These are phyloP conservation scores for Andrena chrysosceles DNA, from an alignment of 2,888 invertebrate genomes.

Conservation along the genomic window DNA sequence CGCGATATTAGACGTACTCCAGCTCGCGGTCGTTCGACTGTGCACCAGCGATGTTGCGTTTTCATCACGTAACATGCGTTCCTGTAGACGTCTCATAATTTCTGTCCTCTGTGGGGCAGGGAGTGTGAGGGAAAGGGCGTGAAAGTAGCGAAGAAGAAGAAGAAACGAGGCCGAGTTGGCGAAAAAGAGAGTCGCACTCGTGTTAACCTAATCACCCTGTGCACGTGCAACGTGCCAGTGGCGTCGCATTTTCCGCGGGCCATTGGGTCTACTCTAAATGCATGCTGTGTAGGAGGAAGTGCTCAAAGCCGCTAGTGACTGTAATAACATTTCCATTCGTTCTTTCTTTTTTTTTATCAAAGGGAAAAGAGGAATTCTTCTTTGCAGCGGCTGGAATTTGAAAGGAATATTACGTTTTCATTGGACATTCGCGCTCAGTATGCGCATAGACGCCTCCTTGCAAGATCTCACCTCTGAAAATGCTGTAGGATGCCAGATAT, in stretches of 20 bases:
- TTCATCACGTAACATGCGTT: neutral
- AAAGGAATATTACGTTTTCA: constrained; percentile 48
- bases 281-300: constrained; percentile 48
- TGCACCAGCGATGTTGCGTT: neutral
- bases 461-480: constrained; percentile 26
- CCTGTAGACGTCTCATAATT: constrained; percentile 16
- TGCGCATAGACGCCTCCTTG: constrained; percentile 23
- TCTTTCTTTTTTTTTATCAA: neutral
- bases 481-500: neutral
- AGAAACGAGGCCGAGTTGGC: constrained; percentile 27
- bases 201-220: constrained; percentile 68
- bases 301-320: constrained; percentile 54
- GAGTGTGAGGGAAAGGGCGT: neutral
- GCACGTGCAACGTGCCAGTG: constrained; percentile 61
- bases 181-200: constrained; percentile 42
- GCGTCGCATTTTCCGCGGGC: constrained; percentile 64
- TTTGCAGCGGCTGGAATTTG: constrained; percentile 47
- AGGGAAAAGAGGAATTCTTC: neutral
- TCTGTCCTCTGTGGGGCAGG: neutral
- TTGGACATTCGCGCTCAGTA: constrained; percentile 37
- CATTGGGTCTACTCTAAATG: constrained; percentile 67
- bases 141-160: constrained; percentile 10
- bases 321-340: constrained; percentile 65
- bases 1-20: neutral
- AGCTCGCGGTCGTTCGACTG: neutral